Percentiles rank a stretch among this genome's conserved stretches.
These are phyloP conservation scores for Keiferia lycopersicella DNA, from an alignment of 2,888 invertebrate genomes.

Conservation along the genomic window DNA sequence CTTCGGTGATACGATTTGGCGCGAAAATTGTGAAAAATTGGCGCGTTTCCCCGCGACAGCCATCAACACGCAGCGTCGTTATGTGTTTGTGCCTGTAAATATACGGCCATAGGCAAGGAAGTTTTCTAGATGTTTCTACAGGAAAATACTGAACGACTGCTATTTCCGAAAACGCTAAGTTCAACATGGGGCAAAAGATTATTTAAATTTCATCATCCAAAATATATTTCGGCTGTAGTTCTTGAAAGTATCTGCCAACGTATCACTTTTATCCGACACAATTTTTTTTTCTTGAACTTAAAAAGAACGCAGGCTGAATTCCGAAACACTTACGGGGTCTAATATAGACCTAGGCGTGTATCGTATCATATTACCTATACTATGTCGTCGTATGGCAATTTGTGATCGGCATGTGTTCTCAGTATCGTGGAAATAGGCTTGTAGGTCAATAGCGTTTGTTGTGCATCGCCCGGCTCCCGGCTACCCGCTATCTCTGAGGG, in stretches of 20 bases:
- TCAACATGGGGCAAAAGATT: too few species aligned
- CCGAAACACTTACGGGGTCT: neutral
- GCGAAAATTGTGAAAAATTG: constrained; percentile 15
- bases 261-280: too few species aligned
- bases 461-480: neutral
- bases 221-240: too few species aligned
- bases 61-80: constrained; percentile 8
- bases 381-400: constrained; percentile 5
- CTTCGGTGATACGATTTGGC: constrained; percentile 18
- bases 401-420: constrained; percentile 8
- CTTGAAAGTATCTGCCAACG: too few species aligned
- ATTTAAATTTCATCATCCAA: too few species aligned
- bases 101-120: too few species aligned
- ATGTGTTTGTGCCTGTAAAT: neutral
- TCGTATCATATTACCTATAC: too few species aligned
- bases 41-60: constrained; percentile 14
- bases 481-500: constrained; percentile 20
- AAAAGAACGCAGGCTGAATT: neutral
- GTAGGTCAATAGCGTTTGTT: constrained; percentile 25
- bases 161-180: too few species aligned
- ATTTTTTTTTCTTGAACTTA: neutral
- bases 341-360: neutral
- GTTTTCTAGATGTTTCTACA: too few species aligned
- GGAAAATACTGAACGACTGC: too few species aligned
- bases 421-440: constrained; percentile 28